phyloP scores from a whole-genome alignment of 2,888 invertebrate genomes.

The Macrostomum cliftonense region DNA sequence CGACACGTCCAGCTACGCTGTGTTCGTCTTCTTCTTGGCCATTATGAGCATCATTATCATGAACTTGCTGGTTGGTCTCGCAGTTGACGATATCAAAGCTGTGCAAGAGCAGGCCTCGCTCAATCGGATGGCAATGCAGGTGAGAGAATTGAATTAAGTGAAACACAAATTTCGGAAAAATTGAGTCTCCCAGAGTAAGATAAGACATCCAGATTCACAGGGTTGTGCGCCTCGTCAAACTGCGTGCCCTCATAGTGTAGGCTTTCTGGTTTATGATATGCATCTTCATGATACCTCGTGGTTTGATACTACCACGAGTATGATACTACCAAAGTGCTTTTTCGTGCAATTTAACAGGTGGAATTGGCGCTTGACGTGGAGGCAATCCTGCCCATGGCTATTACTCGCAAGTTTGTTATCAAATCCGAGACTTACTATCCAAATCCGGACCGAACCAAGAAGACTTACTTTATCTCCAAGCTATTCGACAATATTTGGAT shows the following conservation, averaged over 20 bases:
- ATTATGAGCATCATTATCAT: conserved; percentile 35
- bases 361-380: conserved; percentile 26
- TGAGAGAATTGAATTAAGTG: neutral
- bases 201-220: too few species aligned
- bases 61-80: conserved; percentile 37
- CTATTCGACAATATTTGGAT: neutral
- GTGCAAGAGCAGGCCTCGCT: conserved; percentile 35
- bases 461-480: neutral
- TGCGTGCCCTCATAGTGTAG: too few species aligned
- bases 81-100: conserved; percentile 38
- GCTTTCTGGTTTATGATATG: too few species aligned
- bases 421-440: conserved; percentile 17
- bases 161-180: too few species aligned
- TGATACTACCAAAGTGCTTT: too few species aligned
- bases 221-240: too few species aligned
- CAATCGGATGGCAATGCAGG: conserved; percentile 15
- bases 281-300: too few species aligned
- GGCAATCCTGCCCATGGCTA: conserved; percentile 19
- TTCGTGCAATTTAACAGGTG: too few species aligned
- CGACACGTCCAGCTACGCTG: conserved; percentile 22
- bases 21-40: conserved; percentile 34
- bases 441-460: conserved; percentile 11
- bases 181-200: too few species aligned
- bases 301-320: too few species aligned
- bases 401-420: conserved; percentile 18